Evolutionary conservation across 2,888 invertebrate genomes (phyloP).

Genomic region (Eulithis testata): DNA sequence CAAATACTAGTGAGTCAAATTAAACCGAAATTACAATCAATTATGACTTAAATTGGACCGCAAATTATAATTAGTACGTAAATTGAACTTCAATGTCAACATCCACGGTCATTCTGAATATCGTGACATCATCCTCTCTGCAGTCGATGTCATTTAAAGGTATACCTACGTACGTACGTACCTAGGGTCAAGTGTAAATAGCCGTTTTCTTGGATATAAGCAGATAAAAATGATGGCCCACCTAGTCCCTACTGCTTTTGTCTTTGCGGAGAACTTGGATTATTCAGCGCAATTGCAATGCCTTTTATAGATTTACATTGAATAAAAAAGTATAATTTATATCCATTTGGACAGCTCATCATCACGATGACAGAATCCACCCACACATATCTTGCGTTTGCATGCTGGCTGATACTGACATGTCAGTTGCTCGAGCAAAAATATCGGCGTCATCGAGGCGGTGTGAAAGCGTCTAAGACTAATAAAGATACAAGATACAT

Average conservation of each 20-base stretch:
- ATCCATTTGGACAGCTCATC: conserved; percentile 5
- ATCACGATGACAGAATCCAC: conserved; percentile 14
- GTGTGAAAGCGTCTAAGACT: too few species aligned
- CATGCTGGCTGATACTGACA: too few species aligned
- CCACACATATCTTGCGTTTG: conserved; percentile 3
- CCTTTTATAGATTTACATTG: too few species aligned
- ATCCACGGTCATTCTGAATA: conserved; percentile 22
- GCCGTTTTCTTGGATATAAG: not conserved
- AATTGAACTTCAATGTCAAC: conserved; percentile 33
- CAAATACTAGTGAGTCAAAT: conserved; percentile 16
- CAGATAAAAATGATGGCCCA: not conserved
- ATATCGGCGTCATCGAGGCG: too few species aligned
- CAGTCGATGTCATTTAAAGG: conserved; percentile 22
- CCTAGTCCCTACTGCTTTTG: not conserved
- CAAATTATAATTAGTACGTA: conserved; percentile 27
- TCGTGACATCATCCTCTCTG: conserved; percentile 32
- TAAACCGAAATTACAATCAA: conserved; percentile 21
- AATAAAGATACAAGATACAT: too few species aligned
- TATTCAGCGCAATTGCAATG: not conserved
- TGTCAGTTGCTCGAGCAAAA: too few species aligned
- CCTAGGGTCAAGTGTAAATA: conserved; percentile 23
- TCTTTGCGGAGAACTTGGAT: not conserved
- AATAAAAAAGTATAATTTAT: conserved; percentile 6
- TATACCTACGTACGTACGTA: too few species aligned
- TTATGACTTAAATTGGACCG: conserved; percentile 27